Evolutionary conservation across 2,113 vertebrate genomes (phyloP), one percentile per base, ranked within the genome.

Genomic region (Natator depressus): DNA sequence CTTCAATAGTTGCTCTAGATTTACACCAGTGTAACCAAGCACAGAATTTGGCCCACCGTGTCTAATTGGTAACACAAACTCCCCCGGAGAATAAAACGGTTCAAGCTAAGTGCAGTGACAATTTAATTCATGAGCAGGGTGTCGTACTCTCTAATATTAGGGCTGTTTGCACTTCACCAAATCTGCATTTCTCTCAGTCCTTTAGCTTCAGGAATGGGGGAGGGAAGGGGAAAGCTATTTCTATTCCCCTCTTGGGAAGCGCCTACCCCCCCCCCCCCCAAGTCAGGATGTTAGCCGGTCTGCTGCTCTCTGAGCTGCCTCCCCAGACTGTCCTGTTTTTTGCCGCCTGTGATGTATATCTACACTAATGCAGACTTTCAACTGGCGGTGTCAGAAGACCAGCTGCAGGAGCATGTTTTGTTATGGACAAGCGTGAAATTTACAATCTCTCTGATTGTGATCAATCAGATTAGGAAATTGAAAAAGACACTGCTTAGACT

Each of bases 401-500:
- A 82, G 90, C 89, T 51, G 69, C 25, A 53, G 50, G 31, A 47
- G 29, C 69, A 72, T 49, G 81, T 1, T 72, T 85, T 83, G 85
- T 84, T 95, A 69, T 46, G 55, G 88, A 89, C 7, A n/a, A 94
- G 82, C 4, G 1, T 31, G 80, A 91, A 57, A 96, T 93, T 95
- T 91, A 79, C 84, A 8, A 4, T 82, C 38, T 85, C 46, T 91
- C 93, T 29, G 17, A 80, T 80, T 90, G 81, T 29, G 38, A 16
- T 95, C 91, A 82, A 83, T 93, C 82, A 62, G 85, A 85, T 89
- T 89, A 93, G 90, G 90, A 94, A 94, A 96, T 46, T 20, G 76
- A 87, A 93, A 89, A 97, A 88, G 38, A 89, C 38, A 42, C 0
- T 1, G 84, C 51, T 97, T 96, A 11, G 42, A 84, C 76, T 91